Conservation (phyloP, 1,140 invertebrate species). For the Scaptomyza montana region DNA sequence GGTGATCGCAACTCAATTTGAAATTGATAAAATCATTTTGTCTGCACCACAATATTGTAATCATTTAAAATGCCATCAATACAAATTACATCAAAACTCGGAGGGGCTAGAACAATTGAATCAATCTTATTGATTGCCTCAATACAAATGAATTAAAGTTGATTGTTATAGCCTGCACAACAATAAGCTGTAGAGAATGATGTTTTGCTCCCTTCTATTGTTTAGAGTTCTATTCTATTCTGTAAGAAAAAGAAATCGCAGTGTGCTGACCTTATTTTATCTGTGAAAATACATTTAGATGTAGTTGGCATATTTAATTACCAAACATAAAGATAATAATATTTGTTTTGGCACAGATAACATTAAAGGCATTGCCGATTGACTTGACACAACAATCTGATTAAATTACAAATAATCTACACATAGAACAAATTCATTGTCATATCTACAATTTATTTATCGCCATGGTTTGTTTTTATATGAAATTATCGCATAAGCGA, state of each 20-base stretch:
- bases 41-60: slow-evolving; percentile 8
- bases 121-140: slow-evolving; percentile 22
- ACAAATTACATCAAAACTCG: slow-evolving; percentile 28
- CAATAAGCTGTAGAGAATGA: not conserved
- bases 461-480: slow-evolving; percentile 22
- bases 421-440: not conserved
- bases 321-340: slow-evolving; percentile 37
- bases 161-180: slow-evolving; percentile 5
- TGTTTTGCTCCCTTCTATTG: not conserved
- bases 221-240: no score
- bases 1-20: slow-evolving; percentile 20
- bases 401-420: slow-evolving; percentile 23
- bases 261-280: slow-evolving; percentile 11
- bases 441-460: slow-evolving; percentile 17
- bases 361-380: slow-evolving; percentile 16
- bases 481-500: slow-evolving; percentile 23
- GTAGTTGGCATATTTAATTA: slow-evolving; percentile 26
- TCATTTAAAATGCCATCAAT: slow-evolving; percentile 18
- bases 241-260: not conserved
- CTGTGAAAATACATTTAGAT: slow-evolving; percentile 6
- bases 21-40: slow-evolving; percentile 10
- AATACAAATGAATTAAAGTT: slow-evolving; percentile 14
- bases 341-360: slow-evolving; percentile 32
- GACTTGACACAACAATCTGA: slow-evolving; percentile 23
- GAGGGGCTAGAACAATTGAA: slow-evolving; percentile 42